Base-by-base conservation (phyloP, 2,113 vertebrate species). In the Crypturellus undulatus region DNA sequence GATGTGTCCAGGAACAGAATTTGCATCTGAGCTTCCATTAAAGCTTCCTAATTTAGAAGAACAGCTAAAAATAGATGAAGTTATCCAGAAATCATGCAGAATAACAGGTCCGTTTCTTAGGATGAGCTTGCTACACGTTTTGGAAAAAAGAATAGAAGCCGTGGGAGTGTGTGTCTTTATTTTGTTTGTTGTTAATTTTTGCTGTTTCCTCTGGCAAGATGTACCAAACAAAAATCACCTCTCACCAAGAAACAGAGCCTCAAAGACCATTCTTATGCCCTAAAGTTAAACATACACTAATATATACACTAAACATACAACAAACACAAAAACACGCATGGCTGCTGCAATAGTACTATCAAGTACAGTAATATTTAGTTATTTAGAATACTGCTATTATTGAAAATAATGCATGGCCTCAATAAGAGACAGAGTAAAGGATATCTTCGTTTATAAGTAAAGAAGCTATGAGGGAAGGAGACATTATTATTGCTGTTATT, bases 51-150 rank as follows among this genome's bases (percentile, higher is more conserved):
- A 8, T 67, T 52, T 49, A 64, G 28, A 40, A 51, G 26, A n/a
- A 26, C 25, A 52, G 8, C 25, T 49, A 9, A 51, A 49, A 51
- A 30, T 40, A 38, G 95, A 49, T 54, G 70, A 52, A 60, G 43
- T n/a, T 70, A 67, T 79, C 49, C 40, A 69, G 72, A 82, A 62
- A 56, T 71, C 21, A 0, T 49, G 60, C 79, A 77, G 71, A 47
- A 90, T 77, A 63, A 77, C 60, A 34, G 84, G 80, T 91, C 81
- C 94, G 65, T 85, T 65, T 95, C 56, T 73, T 69, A 24, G 14
- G 34, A 21, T 60, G 26, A 21, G 25, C 47, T 28, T 49, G 58
- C 15, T 77, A 49, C 14, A 17, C 40, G 15, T 30, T 36, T 28
- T 38, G 43, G 4, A 47, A 24, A 30, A 47, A 47, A 49, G 19